phyloP scores from a whole-genome alignment of 2,888 invertebrate genomes.

The Arge pagana region DNA sequence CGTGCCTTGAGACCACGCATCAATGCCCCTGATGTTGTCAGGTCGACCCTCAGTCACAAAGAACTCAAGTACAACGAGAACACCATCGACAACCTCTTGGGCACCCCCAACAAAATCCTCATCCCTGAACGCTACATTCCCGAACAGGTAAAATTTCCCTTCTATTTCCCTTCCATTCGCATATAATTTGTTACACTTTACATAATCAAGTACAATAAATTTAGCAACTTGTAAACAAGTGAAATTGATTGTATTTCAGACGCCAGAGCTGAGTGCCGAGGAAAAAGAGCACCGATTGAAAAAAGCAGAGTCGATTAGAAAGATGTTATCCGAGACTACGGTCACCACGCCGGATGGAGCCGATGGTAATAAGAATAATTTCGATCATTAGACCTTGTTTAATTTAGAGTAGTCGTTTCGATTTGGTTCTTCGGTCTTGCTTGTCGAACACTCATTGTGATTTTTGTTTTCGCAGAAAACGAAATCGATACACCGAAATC shows the following conservation, averaged over 20 bases:
- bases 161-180: background rate
- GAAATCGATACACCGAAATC: conserved; percentile 45
- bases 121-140: conserved; percentile 93
- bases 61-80: conserved; percentile 74
- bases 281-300: conserved; percentile 82
- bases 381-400: background rate
- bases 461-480: conserved; percentile 44
- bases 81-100: conserved; percentile 84
- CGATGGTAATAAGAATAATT: conserved; percentile 34
- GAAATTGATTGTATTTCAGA: conserved; percentile 61
- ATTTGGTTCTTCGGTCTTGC: background rate
- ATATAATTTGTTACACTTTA: background rate
- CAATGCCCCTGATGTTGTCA: conserved; percentile 85
- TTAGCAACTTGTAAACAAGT: background rate
- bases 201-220: conserved; percentile 4
- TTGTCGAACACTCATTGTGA: background rate
- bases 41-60: conserved; percentile 73
- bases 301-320: conserved; percentile 89
- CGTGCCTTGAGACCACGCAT: conserved; percentile 75
- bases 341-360: conserved; percentile 55
- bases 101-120: conserved; percentile 86
- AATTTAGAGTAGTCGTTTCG: background rate
- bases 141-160: conserved; percentile 67
- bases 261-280: conserved; percentile 82
- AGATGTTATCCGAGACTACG: conserved; percentile 81